Evolutionary conservation across 1,140 invertebrate genomes (phyloP).

Genomic region (Drosophila sp.): DNA sequence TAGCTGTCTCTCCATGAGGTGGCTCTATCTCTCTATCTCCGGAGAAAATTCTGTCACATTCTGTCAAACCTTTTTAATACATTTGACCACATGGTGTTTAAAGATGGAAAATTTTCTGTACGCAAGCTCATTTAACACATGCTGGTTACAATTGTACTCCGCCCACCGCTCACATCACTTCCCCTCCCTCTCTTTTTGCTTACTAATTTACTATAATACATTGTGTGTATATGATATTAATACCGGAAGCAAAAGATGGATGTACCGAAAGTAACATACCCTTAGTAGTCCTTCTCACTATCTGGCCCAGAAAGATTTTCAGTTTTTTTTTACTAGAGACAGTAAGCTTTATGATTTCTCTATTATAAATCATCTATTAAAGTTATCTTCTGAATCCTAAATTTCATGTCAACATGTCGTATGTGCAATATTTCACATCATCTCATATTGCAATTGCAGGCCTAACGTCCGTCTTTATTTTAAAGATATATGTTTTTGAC

Average conservation of each 20-base stretch:
- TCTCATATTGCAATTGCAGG: too few species aligned
- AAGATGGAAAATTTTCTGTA: constrained; percentile 42
- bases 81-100: neutral
- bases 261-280: neutral
- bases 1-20: neutral
- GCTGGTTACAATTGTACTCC: constrained; percentile 2
- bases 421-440: neutral
- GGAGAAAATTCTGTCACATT: constrained; percentile 27
- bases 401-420: neutral
- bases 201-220: constrained; percentile 17
- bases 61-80: constrained; percentile 5
- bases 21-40: constrained; percentile 22
- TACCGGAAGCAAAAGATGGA: neutral
- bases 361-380: too few species aligned
- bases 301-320: too few species aligned
- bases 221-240: constrained; percentile 9
- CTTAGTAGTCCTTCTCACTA: neutral
- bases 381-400: too few species aligned
- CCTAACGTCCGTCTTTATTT: too few species aligned
- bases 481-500: too few species aligned
- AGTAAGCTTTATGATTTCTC: too few species aligned
- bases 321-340: too few species aligned
- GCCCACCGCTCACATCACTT: neutral
- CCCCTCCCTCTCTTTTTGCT: neutral
- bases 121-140: constrained; percentile 23